Conservation (phyloP, 2,113 vertebrate genomes). For the Mugil cephalus region DNA sequence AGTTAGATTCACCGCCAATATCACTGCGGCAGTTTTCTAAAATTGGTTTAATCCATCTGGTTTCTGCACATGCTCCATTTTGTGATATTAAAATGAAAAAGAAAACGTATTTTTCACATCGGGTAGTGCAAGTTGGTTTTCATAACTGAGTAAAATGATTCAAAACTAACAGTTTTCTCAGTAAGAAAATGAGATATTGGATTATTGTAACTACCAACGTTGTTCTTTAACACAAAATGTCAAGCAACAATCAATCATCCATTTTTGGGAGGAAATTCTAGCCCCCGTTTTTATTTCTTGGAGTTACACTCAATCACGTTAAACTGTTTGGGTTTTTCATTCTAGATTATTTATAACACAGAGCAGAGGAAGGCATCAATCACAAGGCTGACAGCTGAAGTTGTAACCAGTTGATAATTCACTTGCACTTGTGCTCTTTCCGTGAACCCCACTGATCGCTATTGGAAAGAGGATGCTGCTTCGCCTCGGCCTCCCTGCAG, state of each 20-base stretch:
- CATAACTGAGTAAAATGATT: too few species aligned
- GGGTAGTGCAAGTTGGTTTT: too few species aligned
- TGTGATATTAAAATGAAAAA: too few species aligned
- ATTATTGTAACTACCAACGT: not conserved
- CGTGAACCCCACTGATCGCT: constrained; percentile 11
- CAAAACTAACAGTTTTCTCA: too few species aligned
- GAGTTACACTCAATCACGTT: not conserved
- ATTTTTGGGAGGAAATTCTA: not conserved
- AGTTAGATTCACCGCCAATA: not conserved
- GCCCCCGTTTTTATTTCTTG: not conserved
- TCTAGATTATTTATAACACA: constrained; percentile 2
- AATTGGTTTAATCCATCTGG: constrained; percentile 9
- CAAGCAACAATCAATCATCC: not conserved
- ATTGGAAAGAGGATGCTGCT: constrained; percentile 6
- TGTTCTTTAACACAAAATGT: not conserved
- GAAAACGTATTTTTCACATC: too few species aligned
- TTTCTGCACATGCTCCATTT: not conserved
- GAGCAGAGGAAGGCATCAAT: constrained; percentile 29
- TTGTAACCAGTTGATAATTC: constrained; percentile 26
- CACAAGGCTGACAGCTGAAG: constrained; percentile 26
- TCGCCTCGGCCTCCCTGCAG: not conserved
- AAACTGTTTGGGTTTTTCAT: not conserved
- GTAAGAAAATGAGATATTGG: too few species aligned
- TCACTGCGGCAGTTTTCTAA: constrained; percentile 11
- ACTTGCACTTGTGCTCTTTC: constrained; percentile 15